Percentiles rank a stretch among this genome's conserved stretches.
Evolutionary conservation across 2,113 vertebrate genomes (phyloP).

Genomic region (Syngnathus typhle): DNA sequence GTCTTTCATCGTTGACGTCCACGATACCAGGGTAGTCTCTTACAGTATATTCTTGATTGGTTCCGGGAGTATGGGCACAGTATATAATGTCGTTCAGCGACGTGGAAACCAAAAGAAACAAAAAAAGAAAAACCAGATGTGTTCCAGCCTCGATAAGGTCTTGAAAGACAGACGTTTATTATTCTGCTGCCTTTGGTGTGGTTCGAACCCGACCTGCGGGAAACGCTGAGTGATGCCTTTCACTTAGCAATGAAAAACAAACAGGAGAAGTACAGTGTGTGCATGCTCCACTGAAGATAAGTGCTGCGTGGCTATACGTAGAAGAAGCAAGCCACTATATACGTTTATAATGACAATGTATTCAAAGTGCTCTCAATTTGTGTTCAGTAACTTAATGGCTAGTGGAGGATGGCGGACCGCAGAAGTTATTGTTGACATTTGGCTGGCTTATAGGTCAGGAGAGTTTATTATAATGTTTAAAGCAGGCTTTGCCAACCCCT

Average conservation of each 20-base stretch:
- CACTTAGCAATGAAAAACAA: constrained; percentile 55
- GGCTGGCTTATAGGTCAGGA: constrained; percentile 58
- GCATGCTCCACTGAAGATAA: constrained; percentile 9
- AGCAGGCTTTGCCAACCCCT: constrained; percentile 29
- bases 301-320: constrained; percentile 1
- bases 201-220: constrained; percentile 68
- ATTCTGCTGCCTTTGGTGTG: constrained; percentile 70
- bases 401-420: constrained; percentile 21
- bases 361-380: constrained; percentile 32
- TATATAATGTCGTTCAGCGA: constrained; percentile 69
- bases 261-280: constrained; percentile 7
- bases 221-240: constrained; percentile 72
- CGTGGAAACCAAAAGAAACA: constrained; percentile 52
- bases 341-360: constrained; percentile 29
- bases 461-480: constrained; percentile 37
- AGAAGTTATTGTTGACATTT: constrained; percentile 55
- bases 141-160: constrained; percentile 67
- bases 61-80: constrained; percentile 38
- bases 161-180: constrained; percentile 77
- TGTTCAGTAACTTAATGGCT: constrained; percentile 39
- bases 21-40: constrained; percentile 44
- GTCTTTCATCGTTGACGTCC: constrained; percentile 32
- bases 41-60: constrained; percentile 66
- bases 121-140: constrained; percentile 60
- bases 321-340: background rate